Percentiles rank a stretch among this genome's conserved stretches.
Evolutionary conservation across 2,888 invertebrate species (phyloP).

Genomic region (Drosophila formosana): DNA sequence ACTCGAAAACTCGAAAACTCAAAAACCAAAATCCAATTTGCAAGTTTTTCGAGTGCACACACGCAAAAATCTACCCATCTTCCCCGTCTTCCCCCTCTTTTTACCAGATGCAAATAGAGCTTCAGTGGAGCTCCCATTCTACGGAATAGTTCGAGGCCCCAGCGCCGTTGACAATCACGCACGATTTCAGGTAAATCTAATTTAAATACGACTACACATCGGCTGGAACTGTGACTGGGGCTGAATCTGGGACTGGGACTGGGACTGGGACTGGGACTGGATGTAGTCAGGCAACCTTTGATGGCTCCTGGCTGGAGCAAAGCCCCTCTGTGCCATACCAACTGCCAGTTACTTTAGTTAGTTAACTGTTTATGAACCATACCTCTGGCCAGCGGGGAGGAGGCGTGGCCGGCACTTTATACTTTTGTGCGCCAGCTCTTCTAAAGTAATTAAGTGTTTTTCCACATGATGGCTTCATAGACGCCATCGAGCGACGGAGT

Average conservation of each 20-base stretch:
- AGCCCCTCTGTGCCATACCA: conserved; percentile 36
- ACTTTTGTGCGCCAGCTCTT: conserved; percentile 78
- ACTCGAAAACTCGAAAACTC: conserved; percentile 66
- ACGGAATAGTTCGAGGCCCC: conserved; percentile 3
- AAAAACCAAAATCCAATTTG: conserved; percentile 80
- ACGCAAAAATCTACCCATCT: conserved; percentile 51
- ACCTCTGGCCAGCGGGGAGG: conserved; percentile 11
- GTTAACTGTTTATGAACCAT: conserved; percentile 75
- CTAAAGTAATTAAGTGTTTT: conserved; percentile 78
- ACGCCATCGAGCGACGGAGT: conserved; percentile 40
- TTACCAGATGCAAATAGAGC: conserved; percentile 3
- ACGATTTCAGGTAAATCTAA: conserved; percentile 80
- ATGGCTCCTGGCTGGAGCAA: conserved; percentile 45
- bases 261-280: neutral
- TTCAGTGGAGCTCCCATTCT: conserved; percentile 16
- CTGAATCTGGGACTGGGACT: conserved; percentile 1
- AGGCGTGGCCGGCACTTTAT: conserved; percentile 76
- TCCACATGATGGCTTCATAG: conserved; percentile 79
- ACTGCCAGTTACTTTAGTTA: conserved; percentile 75
- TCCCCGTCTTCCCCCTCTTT: neutral
- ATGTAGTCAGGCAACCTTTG: conserved; percentile 64
- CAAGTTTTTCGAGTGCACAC: conserved; percentile 74
- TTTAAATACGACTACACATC: conserved; percentile 80
- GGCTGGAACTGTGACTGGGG: conserved; percentile 13
- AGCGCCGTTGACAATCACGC: conserved; percentile 77